phyloP scores from a whole-genome alignment of 1,140 invertebrate genomes.

The Aphaenogaster ashmeadi region DNA sequence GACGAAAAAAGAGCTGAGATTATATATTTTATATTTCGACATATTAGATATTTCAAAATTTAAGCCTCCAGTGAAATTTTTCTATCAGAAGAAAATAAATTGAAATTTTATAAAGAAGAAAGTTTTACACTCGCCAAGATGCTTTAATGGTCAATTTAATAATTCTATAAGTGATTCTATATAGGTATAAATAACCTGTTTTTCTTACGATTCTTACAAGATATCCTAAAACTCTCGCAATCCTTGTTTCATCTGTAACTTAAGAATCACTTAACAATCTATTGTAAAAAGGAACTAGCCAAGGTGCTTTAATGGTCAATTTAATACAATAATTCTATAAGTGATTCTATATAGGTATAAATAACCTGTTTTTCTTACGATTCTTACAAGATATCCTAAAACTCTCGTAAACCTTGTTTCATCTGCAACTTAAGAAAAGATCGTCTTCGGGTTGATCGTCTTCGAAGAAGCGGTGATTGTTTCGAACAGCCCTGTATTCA shows the following conservation, averaged over 20 bases:
- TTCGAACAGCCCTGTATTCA: not conserved
- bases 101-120: not conserved
- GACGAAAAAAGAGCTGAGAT: not conserved
- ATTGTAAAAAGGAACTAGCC: not conserved
- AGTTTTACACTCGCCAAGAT: not conserved
- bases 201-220: not conserved
- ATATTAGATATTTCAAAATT: not conserved
- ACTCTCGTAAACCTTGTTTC: not conserved
- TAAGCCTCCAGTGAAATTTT: not conserved
- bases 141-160: not conserved
- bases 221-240: not conserved
- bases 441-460: not conserved
- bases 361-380: not conserved
- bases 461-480: not conserved
- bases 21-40: not conserved
- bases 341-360: not conserved
- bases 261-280: not conserved
- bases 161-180: not conserved
- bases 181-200: not conserved
- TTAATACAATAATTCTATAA: not conserved
- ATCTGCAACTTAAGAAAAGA: not conserved
- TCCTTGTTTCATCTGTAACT: not conserved
- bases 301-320: not conserved
- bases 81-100: not conserved
- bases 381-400: not conserved